phyloP scores from a whole-genome alignment of 1,140 invertebrate species.

The Triops longicaudatus region DNA sequence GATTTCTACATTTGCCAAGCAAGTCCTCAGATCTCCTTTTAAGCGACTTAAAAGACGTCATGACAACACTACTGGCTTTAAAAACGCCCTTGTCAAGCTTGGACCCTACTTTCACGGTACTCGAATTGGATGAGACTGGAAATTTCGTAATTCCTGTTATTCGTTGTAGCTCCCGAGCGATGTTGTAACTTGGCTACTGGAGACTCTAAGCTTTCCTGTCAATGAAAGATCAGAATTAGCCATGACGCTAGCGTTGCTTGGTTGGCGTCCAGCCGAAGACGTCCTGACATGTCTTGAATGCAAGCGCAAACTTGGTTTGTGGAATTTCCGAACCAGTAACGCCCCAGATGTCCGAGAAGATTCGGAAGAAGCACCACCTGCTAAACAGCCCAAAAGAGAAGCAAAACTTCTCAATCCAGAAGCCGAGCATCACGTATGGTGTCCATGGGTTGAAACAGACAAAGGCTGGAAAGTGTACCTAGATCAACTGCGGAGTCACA shows the following conservation, averaged over 20 bases:
- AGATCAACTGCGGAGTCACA: not conserved
- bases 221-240: not conserved
- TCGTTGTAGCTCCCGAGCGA: not conserved
- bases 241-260: not conserved
- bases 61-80: not conserved
- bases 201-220: not conserved
- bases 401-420: not conserved
- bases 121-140: not conserved
- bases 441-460: not conserved
- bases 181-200: slow-evolving; percentile 5
- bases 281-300: not conserved
- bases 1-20: not conserved
- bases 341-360: not conserved
- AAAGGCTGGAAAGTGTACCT: slow-evolving; percentile 17
- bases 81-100: not conserved
- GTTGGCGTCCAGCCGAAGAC: not conserved
- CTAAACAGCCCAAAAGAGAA: not conserved
- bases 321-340: not conserved
- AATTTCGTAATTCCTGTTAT: not conserved
- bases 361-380: not conserved
- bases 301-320: slow-evolving; percentile 16
- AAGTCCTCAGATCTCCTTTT: not conserved
- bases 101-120: not conserved
- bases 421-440: slow-evolving; percentile 14
- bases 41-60: not conserved